Conservation (phyloP, 1,140 invertebrate species). For the Chironomus tepperi region DNA sequence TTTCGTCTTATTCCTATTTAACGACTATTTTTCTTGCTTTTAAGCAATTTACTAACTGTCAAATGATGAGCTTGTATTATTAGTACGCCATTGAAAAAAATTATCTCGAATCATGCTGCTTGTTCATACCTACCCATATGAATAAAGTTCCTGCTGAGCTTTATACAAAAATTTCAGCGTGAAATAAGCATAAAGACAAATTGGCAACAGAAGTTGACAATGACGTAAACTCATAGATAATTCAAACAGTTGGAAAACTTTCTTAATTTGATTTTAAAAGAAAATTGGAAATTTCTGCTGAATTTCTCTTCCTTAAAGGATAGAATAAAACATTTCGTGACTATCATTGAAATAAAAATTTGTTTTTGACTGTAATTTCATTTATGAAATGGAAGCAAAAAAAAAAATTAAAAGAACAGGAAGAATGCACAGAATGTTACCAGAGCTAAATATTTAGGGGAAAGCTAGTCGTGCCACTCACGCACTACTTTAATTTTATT, state of each 20-base stretch:
- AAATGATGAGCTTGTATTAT: background rate
- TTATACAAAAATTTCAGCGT: background rate
- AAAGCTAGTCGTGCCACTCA: background rate
- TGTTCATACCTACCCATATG: background rate
- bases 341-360: background rate
- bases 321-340: no score
- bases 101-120: background rate
- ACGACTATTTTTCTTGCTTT: no score
- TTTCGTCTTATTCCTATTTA: background rate
- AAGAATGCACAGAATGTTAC: background rate
- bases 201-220: background rate
- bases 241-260: no score
- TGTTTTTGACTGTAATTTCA: background rate
- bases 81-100: background rate
- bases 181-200: background rate
- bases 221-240: no score
- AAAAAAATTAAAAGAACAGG: background rate
- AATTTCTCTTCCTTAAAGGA: no score
- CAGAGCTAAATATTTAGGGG: no score
- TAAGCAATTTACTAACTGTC: no score
- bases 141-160: background rate
- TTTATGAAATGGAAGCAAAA: background rate
- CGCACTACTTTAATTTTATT: background rate
- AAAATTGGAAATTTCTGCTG: no score
- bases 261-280: no score